Evolutionary conservation across 30 jellyfish, hydroid and myxozoan species (phyloP).

Genomic region (Catostylus mosaicus): DNA sequence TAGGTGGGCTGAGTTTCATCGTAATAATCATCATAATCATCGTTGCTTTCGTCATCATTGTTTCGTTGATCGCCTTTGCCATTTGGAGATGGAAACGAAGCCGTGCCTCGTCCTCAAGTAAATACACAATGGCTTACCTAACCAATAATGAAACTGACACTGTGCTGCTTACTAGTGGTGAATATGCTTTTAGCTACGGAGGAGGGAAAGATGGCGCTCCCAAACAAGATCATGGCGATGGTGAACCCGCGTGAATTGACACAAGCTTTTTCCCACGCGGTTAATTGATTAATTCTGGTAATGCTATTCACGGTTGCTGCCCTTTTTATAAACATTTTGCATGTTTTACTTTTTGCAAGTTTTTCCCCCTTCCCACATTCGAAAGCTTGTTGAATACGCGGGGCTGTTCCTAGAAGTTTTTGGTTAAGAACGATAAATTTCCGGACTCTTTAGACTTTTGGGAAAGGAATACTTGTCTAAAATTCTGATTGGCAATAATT

Average conservation of each 20-base stretch:
- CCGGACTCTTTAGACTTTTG: too few relatives aligned
- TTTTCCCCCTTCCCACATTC: too few relatives aligned
- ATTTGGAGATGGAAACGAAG: slow-evolving; percentile 42
- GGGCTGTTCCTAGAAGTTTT: too few relatives aligned
- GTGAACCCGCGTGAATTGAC: not conserved
- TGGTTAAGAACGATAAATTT: too few relatives aligned
- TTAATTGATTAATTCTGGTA: too few relatives aligned
- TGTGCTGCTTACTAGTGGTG: slow-evolving; percentile 53
- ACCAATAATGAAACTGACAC: slow-evolving; percentile 29
- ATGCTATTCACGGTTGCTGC: too few relatives aligned
- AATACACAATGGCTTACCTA: slow-evolving; percentile 51
- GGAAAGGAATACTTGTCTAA: too few relatives aligned
- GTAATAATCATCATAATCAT: slow-evolving; percentile 32
- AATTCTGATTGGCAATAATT: too few relatives aligned
- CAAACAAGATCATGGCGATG: not conserved
- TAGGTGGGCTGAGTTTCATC: slow-evolving; percentile 54
- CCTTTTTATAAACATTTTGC: too few relatives aligned
- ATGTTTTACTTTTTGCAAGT: too few relatives aligned
- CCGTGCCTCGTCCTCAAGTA: not conserved
- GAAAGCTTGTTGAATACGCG: too few relatives aligned
- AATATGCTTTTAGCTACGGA: slow-evolving; percentile 47
- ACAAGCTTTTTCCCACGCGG: too few relatives aligned
- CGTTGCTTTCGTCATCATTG: slow-evolving; percentile 30
- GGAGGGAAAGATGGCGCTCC: slow-evolving; percentile 17
- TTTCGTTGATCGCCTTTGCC: slow-evolving; percentile 1